These are phyloP conservation scores for Xylophagus ater DNA, from an alignment of 2,888 invertebrate species.

Conservation along the genomic window DNA sequence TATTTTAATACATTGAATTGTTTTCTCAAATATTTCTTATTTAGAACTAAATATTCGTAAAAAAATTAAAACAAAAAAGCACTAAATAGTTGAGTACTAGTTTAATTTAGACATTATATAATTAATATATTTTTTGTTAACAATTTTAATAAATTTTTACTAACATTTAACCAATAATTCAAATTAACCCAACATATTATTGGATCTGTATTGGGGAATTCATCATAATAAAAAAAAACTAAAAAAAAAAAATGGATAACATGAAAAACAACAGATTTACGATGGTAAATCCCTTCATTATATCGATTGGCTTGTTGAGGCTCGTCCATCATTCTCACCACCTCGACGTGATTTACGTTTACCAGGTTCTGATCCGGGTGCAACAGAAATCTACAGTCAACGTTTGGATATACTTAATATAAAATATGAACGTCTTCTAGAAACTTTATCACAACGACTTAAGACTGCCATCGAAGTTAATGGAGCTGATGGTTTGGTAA, in stretches of 20 bases:
- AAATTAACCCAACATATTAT: constrained; percentile 6
- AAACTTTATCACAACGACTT: constrained; percentile 37
- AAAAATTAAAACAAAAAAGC: constrained; percentile 18
- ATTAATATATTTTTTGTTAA: too few relatives aligned
- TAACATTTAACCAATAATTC: constrained; percentile 14
- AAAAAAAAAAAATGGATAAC: constrained; percentile 2
- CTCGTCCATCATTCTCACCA: constrained; percentile 38
- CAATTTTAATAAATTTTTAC: too few relatives aligned
- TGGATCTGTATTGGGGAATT: too few relatives aligned
- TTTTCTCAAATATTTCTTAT: too few relatives aligned
- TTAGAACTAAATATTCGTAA: too few relatives aligned
- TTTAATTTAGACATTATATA: too few relatives aligned
- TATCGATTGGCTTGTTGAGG: constrained; percentile 39
- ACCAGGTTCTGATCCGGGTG: constrained; percentile 37
- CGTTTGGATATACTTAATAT: constrained; percentile 36
- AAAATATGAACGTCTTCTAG: constrained; percentile 39
- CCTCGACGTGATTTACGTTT: constrained; percentile 36
- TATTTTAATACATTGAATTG: too few relatives aligned
- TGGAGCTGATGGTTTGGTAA: constrained; percentile 40
- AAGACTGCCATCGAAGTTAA: constrained; percentile 40
- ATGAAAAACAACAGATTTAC: constrained; percentile 38
- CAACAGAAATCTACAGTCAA: constrained; percentile 38
- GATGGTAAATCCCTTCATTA: constrained; percentile 40
- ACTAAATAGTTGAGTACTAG: too few relatives aligned
- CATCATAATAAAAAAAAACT: constrained; percentile 11